Percentiles rank a stretch among this genome's conserved stretches.
Evolutionary conservation across 2,888 invertebrate genomes (phyloP).

Genomic region (Drosophila tripunctata): DNA sequence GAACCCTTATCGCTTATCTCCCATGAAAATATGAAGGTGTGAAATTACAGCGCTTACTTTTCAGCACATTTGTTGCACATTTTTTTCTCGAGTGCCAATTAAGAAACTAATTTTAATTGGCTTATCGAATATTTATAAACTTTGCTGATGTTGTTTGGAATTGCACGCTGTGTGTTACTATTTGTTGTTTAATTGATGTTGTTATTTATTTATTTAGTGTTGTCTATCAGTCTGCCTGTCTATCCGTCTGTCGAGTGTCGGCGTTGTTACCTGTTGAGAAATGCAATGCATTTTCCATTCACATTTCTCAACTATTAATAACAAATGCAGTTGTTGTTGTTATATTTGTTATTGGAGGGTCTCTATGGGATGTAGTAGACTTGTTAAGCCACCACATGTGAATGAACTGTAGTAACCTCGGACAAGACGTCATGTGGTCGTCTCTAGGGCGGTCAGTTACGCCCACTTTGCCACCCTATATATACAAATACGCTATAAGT

Average conservation of each 20-base stretch:
- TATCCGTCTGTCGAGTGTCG: neutral
- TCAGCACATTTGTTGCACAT: slow-evolving; percentile 20
- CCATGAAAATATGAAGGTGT: neutral
- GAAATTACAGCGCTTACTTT: slow-evolving; percentile 16
- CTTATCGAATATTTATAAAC: slow-evolving; percentile 33
- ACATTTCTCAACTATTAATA: slow-evolving; percentile 46
- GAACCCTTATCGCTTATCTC: too few relatives aligned
- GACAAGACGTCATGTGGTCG: slow-evolving; percentile 2
- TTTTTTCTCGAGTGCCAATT: slow-evolving; percentile 5
- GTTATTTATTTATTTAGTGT: slow-evolving; percentile 15
- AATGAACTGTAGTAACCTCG: slow-evolving; percentile 79
- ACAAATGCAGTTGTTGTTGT: neutral
- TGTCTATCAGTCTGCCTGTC: too few relatives aligned
- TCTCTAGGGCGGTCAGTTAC: slow-evolving; percentile 15
- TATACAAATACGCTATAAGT: slow-evolving; percentile 4
- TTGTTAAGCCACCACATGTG: slow-evolving; percentile 46
- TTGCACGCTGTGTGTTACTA: neutral
- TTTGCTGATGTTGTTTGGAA: neutral
- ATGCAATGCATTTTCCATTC: slow-evolving; percentile 18
- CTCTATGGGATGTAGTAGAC: slow-evolving; percentile 7
- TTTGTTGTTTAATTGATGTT: slow-evolving; percentile 1
- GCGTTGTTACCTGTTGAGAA: slow-evolving; percentile 23
- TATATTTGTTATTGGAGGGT: neutral
- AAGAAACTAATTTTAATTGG: slow-evolving; percentile 21
- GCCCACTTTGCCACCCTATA: slow-evolving; percentile 22